Evolutionary conservation across 1,140 invertebrate species (phyloP).

Genomic region (Ostrea denselamellosa): DNA sequence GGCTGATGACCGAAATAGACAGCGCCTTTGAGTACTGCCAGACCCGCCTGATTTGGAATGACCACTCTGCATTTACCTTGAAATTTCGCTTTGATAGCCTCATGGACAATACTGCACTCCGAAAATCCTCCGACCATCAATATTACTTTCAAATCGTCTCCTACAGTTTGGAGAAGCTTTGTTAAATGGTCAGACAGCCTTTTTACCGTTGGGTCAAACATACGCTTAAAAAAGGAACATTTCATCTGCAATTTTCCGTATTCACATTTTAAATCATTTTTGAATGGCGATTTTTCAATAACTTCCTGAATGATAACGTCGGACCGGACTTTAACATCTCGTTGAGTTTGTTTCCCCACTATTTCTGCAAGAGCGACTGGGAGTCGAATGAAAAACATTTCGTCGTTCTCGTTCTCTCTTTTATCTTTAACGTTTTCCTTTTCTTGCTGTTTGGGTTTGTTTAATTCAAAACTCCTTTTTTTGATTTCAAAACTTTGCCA

Average conservation of each 20-base stretch:
- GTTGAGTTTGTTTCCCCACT: constrained; percentile 9
- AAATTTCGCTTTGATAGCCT: constrained; percentile 30
- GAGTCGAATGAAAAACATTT: constrained; percentile 23
- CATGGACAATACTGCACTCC: constrained; percentile 49
- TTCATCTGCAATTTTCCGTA: constrained; percentile 47
- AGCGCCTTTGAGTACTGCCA: constrained; percentile 46
- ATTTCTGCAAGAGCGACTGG: constrained; percentile 43
- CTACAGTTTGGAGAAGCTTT: neutral
- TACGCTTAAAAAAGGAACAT: constrained; percentile 18
- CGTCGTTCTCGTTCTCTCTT: neutral
- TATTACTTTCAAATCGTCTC: constrained; percentile 35
- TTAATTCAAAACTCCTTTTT: constrained; percentile 43
- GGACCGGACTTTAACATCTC: neutral
- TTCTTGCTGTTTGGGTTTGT: neutral
- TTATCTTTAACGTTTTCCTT: constrained; percentile 25
- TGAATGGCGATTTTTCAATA: neutral
- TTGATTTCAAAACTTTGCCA: constrained; percentile 48
- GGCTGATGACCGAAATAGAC: constrained; percentile 44
- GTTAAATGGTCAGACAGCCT: constrained; percentile 22
- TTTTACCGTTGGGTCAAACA: constrained; percentile 45
- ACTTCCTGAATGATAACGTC: neutral
- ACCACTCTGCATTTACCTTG: constrained; percentile 41
- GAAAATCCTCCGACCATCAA: constrained; percentile 57
- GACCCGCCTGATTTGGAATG: constrained; percentile 42
- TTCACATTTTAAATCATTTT: constrained; percentile 27